Conservation (phyloP, 2,113 vertebrate genomes). For the Callopanchax toddi region DNA sequence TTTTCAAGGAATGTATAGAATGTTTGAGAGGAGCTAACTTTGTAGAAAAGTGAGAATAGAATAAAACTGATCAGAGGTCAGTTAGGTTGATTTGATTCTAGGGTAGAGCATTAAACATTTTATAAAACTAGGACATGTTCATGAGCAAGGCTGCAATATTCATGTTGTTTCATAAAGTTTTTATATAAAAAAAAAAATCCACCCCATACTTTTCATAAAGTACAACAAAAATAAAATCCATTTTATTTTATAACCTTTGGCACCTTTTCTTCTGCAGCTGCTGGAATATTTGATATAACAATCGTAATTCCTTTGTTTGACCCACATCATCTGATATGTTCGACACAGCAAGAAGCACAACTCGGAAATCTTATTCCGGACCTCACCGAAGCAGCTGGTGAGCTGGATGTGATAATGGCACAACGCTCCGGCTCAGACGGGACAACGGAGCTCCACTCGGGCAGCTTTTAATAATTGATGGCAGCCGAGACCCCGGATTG, state of each 20-base stretch:
- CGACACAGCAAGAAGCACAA: slow-evolving; percentile 53
- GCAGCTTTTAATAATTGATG: slow-evolving; percentile 86
- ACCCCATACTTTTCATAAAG: slow-evolving; percentile 35
- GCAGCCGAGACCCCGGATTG: slow-evolving; percentile 78
- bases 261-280: slow-evolving; percentile 32
- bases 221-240: slow-evolving; percentile 36
- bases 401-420: slow-evolving; percentile 76
- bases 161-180: slow-evolving; percentile 49
- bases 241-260: slow-evolving; percentile 58
- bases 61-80: slow-evolving; percentile 32
- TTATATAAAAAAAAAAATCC: slow-evolving; percentile 39
- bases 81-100: slow-evolving; percentile 24
- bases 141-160: slow-evolving; percentile 49
- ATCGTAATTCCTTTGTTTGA: slow-evolving; percentile 61
- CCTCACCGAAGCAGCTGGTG: slow-evolving; percentile 68
- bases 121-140: slow-evolving; percentile 27
- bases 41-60: slow-evolving; percentile 10
- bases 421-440: slow-evolving; percentile 56
- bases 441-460: slow-evolving; percentile 69
- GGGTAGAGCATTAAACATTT: slow-evolving; percentile 20
- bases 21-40: slow-evolving; percentile 33
- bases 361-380: slow-evolving; percentile 69
- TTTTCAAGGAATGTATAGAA: slow-evolving; percentile 32
- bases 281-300: slow-evolving; percentile 49
- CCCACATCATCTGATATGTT: slow-evolving; percentile 54